phyloP scores from a whole-genome alignment of 2,797 vertebrate species.

The Acanthurus lineatus region DNA sequence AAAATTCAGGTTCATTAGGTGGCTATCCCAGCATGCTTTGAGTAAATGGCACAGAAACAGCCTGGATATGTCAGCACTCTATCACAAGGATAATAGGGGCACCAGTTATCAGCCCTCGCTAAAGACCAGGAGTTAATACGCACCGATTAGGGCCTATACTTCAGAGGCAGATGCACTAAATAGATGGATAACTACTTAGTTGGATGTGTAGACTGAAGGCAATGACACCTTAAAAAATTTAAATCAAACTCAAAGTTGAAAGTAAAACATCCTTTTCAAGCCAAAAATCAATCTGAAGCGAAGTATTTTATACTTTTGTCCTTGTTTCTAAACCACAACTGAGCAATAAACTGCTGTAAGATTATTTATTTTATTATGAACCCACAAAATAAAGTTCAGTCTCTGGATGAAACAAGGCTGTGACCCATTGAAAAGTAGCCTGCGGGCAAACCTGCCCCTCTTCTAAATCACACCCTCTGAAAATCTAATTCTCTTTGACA shows the following conservation, averaged over 20 bases:
- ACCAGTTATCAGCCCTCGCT: conserved; percentile 18
- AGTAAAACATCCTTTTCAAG: no score
- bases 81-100: conserved; percentile 12
- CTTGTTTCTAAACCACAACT: not conserved
- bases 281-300: no score
- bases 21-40: not conserved
- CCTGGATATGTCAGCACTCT: conserved; percentile 4
- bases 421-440: conserved; percentile 36
- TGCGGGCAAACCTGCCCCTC: conserved; percentile 14
- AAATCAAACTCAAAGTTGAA: not conserved
- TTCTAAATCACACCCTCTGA: conserved; percentile 25
- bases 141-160: conserved; percentile 15
- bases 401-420: conserved; percentile 29
- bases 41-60: not conserved
- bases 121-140: conserved; percentile 22
- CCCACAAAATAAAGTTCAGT: conserved; percentile 27
- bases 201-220: not conserved
- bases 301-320: not conserved
- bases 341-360: not conserved
- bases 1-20: conserved; percentile 16
- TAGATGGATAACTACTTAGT: not conserved
- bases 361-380: conserved; percentile 28
- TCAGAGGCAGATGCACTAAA: not conserved
- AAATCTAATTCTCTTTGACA: conserved; percentile 19
- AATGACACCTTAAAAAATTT: not conserved